Percentiles rank a stretch among this genome's conserved stretches.
Conservation (phyloP, 2,888 invertebrate genomes). For the Harmothoe impar region DNA sequence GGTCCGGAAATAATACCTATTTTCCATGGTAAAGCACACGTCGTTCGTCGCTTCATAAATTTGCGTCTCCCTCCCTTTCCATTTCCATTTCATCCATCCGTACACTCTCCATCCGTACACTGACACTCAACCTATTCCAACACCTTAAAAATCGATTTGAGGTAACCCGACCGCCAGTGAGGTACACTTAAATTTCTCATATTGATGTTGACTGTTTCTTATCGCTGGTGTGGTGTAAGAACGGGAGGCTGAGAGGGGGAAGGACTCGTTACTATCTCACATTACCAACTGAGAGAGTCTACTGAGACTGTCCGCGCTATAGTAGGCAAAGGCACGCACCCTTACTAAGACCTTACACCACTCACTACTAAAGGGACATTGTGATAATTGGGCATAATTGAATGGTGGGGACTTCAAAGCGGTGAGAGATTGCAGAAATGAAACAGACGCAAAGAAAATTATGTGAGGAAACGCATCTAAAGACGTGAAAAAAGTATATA, state of each 20-base stretch:
- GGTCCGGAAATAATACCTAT: no score
- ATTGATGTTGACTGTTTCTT: slow-evolving; percentile 5
- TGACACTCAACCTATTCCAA: no score
- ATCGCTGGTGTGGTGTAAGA: neutral
- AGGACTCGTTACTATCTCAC: neutral
- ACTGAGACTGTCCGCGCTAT: neutral
- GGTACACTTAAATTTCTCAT: slow-evolving; percentile 30
- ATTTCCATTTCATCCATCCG: no score
- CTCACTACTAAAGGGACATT: neutral
- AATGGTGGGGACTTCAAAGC: neutral
- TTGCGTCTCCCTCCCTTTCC: no score
- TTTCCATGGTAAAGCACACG: no score
- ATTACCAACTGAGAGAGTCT: neutral
- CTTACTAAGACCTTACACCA: neutral
- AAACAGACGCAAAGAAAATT: neutral
- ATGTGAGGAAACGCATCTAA: no score
- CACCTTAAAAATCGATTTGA: neutral
- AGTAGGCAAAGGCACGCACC: neutral
- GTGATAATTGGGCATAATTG: slow-evolving; percentile 33
- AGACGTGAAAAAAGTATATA: no score
- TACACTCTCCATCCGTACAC: no score
- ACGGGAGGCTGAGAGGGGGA: neutral
- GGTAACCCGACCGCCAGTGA: neutral
- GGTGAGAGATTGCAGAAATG: neutral
- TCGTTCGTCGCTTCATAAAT: no score